Evolutionary conservation across 2,888 invertebrate genomes (phyloP), one percentile per base, ranked within the genome.

Genomic region (Lycaena phlaeas): DNA sequence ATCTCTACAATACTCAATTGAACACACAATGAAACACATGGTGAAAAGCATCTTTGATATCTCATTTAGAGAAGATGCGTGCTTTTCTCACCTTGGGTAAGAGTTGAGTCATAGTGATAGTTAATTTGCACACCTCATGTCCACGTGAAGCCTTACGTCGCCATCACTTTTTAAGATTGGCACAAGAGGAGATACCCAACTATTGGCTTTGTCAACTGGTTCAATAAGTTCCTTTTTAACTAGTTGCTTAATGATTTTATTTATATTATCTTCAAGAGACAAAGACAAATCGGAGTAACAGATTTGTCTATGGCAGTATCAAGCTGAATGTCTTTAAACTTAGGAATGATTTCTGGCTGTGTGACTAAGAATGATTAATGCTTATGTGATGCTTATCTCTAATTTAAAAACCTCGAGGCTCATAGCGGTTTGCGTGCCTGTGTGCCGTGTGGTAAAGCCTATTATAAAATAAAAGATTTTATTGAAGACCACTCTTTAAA

Each of bases 121-220:
- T n/a, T n/a, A n/a, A n/a, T n/a, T n/a, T n/a, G n/a, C n/a, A n/a
- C n/a, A n/a, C n/a, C n/a, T n/a, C n/a, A n/a, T n/a, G n/a, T n/a
- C n/a, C n/a, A n/a, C n/a, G n/a, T n/a, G n/a, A n/a, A n/a, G n/a
- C n/a, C n/a, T n/a, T n/a, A n/a, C n/a, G 29, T 54, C 54, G 0
- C 49, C 53, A 26, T 49, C 42, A 1, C 39, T 40, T 36, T 57
- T 57, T 2, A 57, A 18, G 4, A 54, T 36, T 0, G 51, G 51
- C 0, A 57, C 52, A 1, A 50, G 27, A 0, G 53, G 54, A 1
- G 51, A 53, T 4, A 52, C 27, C 52, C 53, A 53, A n/a, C 10
- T 10, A 1, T 49, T 47, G 4, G 53, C 40, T 5, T 12, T 40
- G 2, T 40, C 7, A 0, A 53, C 52, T 12, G 36, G 41, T 41